These are phyloP conservation scores for Mythimna lalbum DNA, from an alignment of 2,888 invertebrate genomes.

Conservation along the genomic window DNA sequence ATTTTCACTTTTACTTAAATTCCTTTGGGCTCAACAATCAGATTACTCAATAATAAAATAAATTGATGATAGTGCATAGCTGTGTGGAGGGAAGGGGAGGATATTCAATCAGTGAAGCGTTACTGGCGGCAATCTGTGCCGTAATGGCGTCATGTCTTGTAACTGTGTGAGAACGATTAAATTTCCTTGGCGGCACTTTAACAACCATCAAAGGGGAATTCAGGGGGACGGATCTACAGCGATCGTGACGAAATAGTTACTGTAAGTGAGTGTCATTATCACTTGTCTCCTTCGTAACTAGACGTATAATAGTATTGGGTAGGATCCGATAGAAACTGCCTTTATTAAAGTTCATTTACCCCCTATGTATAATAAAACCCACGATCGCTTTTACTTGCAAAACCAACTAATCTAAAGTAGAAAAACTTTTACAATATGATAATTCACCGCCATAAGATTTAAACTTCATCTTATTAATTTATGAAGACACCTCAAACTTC, in stretches of 20 bases:
- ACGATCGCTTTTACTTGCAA: background rate
- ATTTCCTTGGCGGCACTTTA: conserved; percentile 48
- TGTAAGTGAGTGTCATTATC: conserved; percentile 37
- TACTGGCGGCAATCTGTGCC: conserved; percentile 47
- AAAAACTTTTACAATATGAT: background rate
- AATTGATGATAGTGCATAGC: conserved; percentile 38
- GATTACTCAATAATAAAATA: conserved; percentile 48
- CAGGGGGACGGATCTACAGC: conserved; percentile 43
- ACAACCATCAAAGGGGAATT: conserved; percentile 38
- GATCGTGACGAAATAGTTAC: conserved; percentile 37
- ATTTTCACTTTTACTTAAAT: conserved; percentile 34
- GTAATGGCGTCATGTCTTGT: conserved; percentile 41
- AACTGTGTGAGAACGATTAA: conserved; percentile 49
- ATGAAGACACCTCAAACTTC: background rate
- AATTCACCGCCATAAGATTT: background rate
- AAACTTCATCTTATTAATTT: conserved; percentile 5
- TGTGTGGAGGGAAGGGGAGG: conserved; percentile 12
- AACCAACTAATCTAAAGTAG: background rate
- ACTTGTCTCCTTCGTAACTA: conserved; percentile 28
- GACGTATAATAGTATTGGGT: background rate
- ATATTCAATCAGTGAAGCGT: conserved; percentile 49
- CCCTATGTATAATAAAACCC: too few species aligned
- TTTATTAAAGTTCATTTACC: background rate
- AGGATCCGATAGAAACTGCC: background rate
- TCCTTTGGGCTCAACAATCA: conserved; percentile 34